Evolutionary conservation across 1,140 invertebrate genomes (phyloP).

Genomic region (Spodoptera frugiperda): DNA sequence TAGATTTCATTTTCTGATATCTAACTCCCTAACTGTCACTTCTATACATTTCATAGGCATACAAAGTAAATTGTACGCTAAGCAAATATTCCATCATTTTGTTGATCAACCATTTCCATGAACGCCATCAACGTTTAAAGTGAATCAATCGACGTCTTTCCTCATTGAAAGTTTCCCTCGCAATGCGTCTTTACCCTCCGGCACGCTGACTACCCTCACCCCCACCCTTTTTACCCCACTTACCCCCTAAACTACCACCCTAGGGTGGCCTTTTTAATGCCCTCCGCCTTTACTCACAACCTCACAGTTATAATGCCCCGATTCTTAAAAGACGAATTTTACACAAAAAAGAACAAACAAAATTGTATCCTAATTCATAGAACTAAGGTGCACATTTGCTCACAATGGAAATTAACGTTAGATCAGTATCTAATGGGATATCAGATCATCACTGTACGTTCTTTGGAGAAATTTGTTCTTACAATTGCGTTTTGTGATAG

Average conservation of each 20-base stretch:
- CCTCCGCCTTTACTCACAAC: conserved; percentile 69
- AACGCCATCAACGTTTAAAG: background rate
- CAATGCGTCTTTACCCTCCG: conserved; percentile 69
- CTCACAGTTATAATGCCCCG: conserved; percentile 61
- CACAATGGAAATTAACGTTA: conserved; percentile 61
- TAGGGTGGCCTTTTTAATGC: conserved; percentile 74
- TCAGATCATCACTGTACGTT: conserved; percentile 72
- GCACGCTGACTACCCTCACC: conserved; percentile 61
- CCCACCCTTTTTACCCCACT: conserved; percentile 56
- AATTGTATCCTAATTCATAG: conserved; percentile 56
- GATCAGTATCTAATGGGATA: conserved; percentile 76
- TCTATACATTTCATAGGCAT: too few species aligned
- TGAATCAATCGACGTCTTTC: conserved; percentile 53
- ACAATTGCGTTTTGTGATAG: conserved; percentile 51
- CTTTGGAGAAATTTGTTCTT: conserved; percentile 77
- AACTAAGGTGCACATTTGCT: conserved; percentile 58
- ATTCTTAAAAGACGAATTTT: conserved; percentile 76
- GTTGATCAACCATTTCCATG: too few species aligned
- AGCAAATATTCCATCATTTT: too few species aligned
- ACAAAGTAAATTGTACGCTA: too few species aligned
- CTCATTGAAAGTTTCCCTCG: conserved; percentile 54
- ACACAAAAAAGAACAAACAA: conserved; percentile 50
- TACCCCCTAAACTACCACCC: conserved; percentile 53
- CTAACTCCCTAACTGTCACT: too few species aligned
- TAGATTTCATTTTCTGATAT: too few species aligned